Conservation (phyloP, 2,797 vertebrate species). For the Sebastes minor region DNA sequence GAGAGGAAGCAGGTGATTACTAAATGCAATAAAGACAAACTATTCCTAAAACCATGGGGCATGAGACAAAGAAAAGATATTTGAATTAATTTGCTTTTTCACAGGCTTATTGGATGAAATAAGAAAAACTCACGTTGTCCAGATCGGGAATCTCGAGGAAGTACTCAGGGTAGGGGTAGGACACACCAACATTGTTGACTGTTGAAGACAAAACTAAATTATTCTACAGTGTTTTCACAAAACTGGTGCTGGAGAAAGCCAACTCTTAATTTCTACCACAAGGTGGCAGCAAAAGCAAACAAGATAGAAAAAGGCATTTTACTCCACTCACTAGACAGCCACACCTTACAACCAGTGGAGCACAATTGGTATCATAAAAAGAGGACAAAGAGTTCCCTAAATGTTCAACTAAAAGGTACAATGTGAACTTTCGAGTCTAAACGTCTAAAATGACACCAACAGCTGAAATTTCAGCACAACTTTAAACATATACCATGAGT, state of each 20-base stretch:
- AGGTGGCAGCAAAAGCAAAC: slow-evolving; percentile 69
- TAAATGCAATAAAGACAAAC: not conserved
- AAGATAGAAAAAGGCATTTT: not conserved
- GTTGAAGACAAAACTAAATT: slow-evolving; percentile 19
- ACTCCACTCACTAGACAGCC: slow-evolving; percentile 35
- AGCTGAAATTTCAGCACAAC: not conserved
- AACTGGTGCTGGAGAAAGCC: not conserved
- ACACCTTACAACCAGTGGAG: slow-evolving; percentile 63
- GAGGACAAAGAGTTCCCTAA: slow-evolving; percentile 56
- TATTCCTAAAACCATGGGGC: not conserved
- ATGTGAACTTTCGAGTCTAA: not conserved
- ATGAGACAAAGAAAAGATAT: not conserved
- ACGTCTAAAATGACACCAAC: not conserved
- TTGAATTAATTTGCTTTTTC: not conserved
- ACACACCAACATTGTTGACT: slow-evolving; percentile 97
- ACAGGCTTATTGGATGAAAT: not conserved
- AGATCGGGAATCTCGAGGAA: slow-evolving; percentile 91
- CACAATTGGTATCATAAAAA: slow-evolving; percentile 41
- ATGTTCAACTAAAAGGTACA: slow-evolving; percentile 26
- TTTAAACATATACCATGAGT: not conserved
- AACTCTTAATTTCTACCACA: slow-evolving; percentile 27
- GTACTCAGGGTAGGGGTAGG: slow-evolving; percentile 92
- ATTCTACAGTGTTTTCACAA: not conserved
- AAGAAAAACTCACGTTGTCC: slow-evolving; percentile 87
- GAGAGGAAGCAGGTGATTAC: not conserved